Evolutionary conservation across 2,888 invertebrate species (phyloP).

Genomic region (Dryobota labecula): DNA sequence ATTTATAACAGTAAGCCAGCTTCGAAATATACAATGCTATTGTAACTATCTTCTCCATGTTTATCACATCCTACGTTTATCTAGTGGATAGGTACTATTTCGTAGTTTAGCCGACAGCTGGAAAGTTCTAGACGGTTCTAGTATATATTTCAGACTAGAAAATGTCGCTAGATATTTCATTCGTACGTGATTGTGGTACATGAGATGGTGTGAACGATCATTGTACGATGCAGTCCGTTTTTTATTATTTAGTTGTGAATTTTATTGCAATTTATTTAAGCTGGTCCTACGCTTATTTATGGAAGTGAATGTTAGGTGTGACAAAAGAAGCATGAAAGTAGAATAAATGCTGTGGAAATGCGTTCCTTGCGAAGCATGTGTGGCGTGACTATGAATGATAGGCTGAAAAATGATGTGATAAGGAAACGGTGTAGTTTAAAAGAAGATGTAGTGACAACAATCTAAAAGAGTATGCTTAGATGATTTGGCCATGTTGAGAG

Average conservation of each 20-base stretch:
- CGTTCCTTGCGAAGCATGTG: too few relatives aligned
- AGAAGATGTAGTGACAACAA: too few relatives aligned
- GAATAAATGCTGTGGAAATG: too few relatives aligned
- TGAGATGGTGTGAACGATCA: constrained; percentile 66
- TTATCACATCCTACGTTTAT: constrained; percentile 56
- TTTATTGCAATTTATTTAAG: constrained; percentile 19
- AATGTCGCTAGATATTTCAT: constrained; percentile 73
- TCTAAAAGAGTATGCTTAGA: too few relatives aligned
- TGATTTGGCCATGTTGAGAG: too few relatives aligned
- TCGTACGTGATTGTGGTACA: constrained; percentile 76
- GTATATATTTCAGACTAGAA: constrained; percentile 67
- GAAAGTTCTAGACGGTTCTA: constrained; percentile 65
- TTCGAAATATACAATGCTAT: constrained; percentile 38
- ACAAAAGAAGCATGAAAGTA: too few relatives aligned
- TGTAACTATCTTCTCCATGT: constrained; percentile 47
- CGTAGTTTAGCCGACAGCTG: constrained; percentile 69
- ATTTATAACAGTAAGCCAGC: constrained; percentile 29
- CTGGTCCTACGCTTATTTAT: too few relatives aligned
- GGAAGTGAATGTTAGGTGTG: too few relatives aligned
- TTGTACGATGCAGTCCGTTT: constrained; percentile 54
- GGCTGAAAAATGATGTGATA: too few relatives aligned
- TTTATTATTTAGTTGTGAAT: constrained; percentile 43
- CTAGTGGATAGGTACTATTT: constrained; percentile 55
- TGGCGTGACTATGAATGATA: too few relatives aligned
- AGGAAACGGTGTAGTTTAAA: too few relatives aligned